Conservation (phyloP, 2,797 vertebrate genomes). For the Novumbra hubbsi region DNA sequence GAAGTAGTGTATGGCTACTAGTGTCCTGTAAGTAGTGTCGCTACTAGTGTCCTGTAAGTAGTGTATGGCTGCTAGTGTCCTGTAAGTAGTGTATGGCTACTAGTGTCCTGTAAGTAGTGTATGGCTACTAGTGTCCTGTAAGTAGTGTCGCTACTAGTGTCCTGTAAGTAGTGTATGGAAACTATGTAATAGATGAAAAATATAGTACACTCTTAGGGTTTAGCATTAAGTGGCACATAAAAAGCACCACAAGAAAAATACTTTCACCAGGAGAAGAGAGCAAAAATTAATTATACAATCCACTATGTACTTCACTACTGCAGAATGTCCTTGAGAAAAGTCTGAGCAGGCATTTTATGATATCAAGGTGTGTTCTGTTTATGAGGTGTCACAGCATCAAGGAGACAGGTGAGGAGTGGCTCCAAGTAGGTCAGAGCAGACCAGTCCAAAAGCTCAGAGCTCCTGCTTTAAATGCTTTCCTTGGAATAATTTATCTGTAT, state of each 20-base stretch:
- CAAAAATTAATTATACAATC: background rate
- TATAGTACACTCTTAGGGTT: background rate
- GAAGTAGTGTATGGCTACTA: too few species aligned
- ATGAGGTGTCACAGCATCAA: constrained; percentile 49
- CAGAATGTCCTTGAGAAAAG: constrained; percentile 12
- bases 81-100: too few species aligned
- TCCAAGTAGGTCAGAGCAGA: constrained; percentile 69
- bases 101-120: too few species aligned
- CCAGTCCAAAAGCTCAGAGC: constrained; percentile 58
- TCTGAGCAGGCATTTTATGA: constrained; percentile 42
- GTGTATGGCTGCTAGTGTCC: too few species aligned
- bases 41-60: too few species aligned
- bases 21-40: too few species aligned
- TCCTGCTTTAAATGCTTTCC: constrained; percentile 56
- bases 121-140: too few species aligned
- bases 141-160: too few species aligned
- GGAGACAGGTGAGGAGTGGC: constrained; percentile 62
- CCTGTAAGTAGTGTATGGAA: constrained; percentile 4
- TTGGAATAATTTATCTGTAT: constrained; percentile 44
- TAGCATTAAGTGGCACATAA: background rate
- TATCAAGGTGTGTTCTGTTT: constrained; percentile 46
- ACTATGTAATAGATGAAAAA: constrained; percentile 6
- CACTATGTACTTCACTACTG: background rate
- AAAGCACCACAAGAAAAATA: background rate
- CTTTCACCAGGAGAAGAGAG: constrained; percentile 24